Conservation (phyloP, 2,888 invertebrate genomes). For the Xanthorhoe spadicearia region DNA sequence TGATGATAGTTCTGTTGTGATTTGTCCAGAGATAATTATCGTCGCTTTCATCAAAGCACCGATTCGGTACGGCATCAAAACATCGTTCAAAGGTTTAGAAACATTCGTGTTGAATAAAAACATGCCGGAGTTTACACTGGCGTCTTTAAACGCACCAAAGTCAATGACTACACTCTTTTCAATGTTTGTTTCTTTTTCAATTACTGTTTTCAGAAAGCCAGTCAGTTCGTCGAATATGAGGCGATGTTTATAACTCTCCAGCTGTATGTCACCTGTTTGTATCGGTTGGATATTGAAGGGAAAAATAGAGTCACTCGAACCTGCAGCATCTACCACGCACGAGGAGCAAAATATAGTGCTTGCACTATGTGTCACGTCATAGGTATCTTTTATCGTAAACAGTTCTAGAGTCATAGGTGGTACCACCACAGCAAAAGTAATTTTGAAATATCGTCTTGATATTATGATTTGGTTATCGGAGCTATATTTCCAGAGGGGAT, state of each 20-base stretch:
- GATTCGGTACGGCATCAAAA: constrained; percentile 88
- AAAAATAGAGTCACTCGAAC: constrained; percentile 47
- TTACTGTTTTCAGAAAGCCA: constrained; percentile 91
- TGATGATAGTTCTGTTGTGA: constrained; percentile 92
- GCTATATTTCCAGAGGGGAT: constrained; percentile 71
- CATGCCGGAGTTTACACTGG: constrained; percentile 95
- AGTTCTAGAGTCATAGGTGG: constrained; percentile 91
- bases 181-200: constrained; percentile 80
- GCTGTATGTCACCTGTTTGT: constrained; percentile 90
- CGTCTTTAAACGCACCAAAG: constrained; percentile 94
- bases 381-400: constrained; percentile 82
- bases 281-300: constrained; percentile 86
- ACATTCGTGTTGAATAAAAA: constrained; percentile 97
- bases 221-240: constrained; percentile 92
- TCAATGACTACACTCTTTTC: constrained; percentile 80
- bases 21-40: constrained; percentile 92
- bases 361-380: constrained; percentile 64
- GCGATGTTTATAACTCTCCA: constrained; percentile 92
- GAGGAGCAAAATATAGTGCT: constrained; percentile 65
- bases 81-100: constrained; percentile 91
- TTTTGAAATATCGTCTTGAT: constrained; percentile 82
- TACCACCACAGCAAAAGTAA: constrained; percentile 90
- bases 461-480: constrained; percentile 62
- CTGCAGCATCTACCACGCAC: constrained; percentile 60
- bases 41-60: constrained; percentile 83